Evolutionary conservation across 2,113 vertebrate species (phyloP).

Genomic region (Osmerus mordax): DNA sequence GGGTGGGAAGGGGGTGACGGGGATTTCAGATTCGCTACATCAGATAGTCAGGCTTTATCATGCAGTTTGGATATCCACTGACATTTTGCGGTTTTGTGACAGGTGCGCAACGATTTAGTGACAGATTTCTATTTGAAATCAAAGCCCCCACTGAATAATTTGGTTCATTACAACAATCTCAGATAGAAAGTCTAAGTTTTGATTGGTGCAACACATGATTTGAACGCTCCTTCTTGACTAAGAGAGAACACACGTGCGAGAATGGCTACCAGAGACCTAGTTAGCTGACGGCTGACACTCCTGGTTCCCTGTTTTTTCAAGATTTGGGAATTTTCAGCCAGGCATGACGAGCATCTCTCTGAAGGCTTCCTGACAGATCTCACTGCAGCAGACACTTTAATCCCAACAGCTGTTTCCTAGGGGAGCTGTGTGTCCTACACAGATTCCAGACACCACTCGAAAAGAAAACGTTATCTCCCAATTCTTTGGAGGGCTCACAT

Average conservation of each 20-base stretch:
- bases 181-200: background rate
- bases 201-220: background rate
- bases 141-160: conserved; percentile 5
- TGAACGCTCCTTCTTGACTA: conserved; percentile 3
- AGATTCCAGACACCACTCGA: conserved; percentile 43
- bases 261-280: conserved; percentile 2
- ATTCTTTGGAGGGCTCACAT: conserved; percentile 32
- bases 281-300: conserved; percentile 34
- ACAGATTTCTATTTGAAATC: background rate
- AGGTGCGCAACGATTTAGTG: conserved; percentile 22
- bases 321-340: conserved; percentile 39
- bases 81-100: conserved; percentile 3
- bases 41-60: background rate
- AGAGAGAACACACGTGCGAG: background rate
- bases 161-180: background rate
- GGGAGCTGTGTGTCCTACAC: conserved; percentile 32
- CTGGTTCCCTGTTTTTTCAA: conserved; percentile 23
- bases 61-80: background rate
- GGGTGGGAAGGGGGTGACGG: too few species aligned
- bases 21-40: conserved; percentile 36
- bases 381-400: conserved; percentile 46
- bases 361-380: conserved; percentile 45
- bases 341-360: conserved; percentile 26
- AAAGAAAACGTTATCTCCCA: conserved; percentile 45
- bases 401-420: conserved; percentile 56